Evolutionary conservation across 2,888 invertebrate species (phyloP).

Genomic region (Augochlorella aurata): DNA sequence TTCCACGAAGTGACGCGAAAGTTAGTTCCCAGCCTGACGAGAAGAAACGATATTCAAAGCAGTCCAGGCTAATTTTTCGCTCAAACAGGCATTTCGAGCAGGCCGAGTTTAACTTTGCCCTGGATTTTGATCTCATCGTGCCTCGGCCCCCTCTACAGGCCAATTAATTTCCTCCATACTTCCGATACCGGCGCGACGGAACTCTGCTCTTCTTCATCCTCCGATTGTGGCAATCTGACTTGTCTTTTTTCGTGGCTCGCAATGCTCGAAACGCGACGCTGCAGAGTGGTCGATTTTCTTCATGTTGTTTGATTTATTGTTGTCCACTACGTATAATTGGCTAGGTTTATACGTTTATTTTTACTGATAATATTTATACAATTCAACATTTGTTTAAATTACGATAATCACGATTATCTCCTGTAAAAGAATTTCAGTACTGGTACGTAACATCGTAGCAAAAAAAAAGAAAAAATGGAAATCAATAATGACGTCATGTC

Average conservation of each 20-base stretch:
- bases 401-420: too few relatives aligned
- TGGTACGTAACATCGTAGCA: too few relatives aligned
- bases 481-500: too few relatives aligned
- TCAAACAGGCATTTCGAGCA: constrained; percentile 12
- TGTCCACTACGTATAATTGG: too few relatives aligned
- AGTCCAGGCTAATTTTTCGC: constrained; percentile 41
- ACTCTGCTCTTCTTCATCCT: background rate
- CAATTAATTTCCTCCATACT: constrained; percentile 40
- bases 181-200: constrained; percentile 30
- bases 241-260: constrained; percentile 22
- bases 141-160: background rate
- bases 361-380: too few relatives aligned
- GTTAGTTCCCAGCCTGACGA: constrained; percentile 22
- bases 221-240: constrained; percentile 42
- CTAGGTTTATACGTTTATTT: too few relatives aligned
- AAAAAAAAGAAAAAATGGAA: too few relatives aligned
- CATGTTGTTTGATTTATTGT: too few relatives aligned
- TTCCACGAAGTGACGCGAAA: constrained; percentile 39
- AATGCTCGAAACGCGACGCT: background rate
- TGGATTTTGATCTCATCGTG: background rate
- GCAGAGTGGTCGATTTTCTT: too few relatives aligned
- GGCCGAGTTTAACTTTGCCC: background rate
- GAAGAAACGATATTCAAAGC: constrained; percentile 30
- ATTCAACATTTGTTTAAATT: too few relatives aligned
- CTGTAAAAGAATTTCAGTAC: too few relatives aligned